These are phyloP conservation scores for Vannuccia rotundouncinata DNA, from an alignment of 2,888 invertebrate genomes.

Conservation along the genomic window DNA sequence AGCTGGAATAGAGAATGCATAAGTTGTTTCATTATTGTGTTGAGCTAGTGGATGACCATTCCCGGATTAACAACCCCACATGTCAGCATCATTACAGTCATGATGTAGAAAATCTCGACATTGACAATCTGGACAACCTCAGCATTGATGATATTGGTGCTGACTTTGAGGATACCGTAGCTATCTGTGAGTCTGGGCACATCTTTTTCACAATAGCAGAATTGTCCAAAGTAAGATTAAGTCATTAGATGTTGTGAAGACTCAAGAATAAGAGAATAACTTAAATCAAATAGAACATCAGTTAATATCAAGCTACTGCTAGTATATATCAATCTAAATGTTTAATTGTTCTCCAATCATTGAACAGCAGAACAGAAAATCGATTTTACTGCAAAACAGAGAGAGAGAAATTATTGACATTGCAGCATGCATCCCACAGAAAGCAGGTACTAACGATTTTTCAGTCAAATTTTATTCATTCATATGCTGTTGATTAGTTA, in stretches of 20 bases:
- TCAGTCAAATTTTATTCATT: neutral
- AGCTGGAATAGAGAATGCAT: neutral
- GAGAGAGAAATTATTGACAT: neutral
- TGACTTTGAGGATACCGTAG: neutral
- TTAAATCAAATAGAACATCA: no score
- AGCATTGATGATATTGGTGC: neutral
- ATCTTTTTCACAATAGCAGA: no score
- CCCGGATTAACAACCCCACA: neutral
- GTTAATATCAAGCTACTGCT: no score
- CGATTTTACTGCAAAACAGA: neutral
- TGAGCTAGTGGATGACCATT: neutral
- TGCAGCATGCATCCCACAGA: neutral
- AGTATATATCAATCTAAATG: no score
- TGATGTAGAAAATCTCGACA: neutral
- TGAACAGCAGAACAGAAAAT: neutral
- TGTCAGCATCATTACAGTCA: neutral
- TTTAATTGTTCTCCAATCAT: neutral
- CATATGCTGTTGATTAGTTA: slow-evolving; percentile 20
- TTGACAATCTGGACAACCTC: neutral
- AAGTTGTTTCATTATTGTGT: neutral
- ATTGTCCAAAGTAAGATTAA: no score
- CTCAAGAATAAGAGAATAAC: no score
- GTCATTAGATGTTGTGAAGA: no score
- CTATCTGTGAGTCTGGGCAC: no score
- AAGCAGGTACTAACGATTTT: neutral